Base-by-base conservation (phyloP, 2,113 vertebrate genomes). In the Cinclus cinclus region DNA sequence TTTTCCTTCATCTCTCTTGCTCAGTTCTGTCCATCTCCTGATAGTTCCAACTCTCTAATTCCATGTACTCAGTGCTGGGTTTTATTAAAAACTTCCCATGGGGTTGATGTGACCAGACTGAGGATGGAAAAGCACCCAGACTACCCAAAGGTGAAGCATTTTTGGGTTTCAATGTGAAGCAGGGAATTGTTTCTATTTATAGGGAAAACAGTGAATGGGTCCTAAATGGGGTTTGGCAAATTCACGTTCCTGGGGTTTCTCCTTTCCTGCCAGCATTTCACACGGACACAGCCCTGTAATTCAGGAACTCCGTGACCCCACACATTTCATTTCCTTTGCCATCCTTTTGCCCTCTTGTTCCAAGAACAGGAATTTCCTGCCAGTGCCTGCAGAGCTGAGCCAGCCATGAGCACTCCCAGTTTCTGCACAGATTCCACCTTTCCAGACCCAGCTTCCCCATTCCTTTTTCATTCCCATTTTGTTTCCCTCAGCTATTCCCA, bases 111-210 rank as follows among this genome's bases (percentile, higher is more conserved):
- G 18, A 31, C 22, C 3, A 2, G 31, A 6, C 6, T 20, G 33
- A 8, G 25, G 53, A 41, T 28, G 58, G 67, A 71, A 79, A 91
- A 93, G 18, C 74, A 42, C 22, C 28, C 28, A 24, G 30, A 49
- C 41, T 19, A 13, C 13, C 53, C 44, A 41, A 63, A 92, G 69
- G 79, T 2, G 11, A 21, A 68, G 63, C 31, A 23, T 69, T 92
- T 88, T 39, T 2, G 2, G 42, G 7, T 70, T 80, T 67, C 71
- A 27, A 0, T 15, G 15, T 2, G 17, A 76, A 76, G 42, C 53
- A 62, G n/a, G 78, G 82, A 96, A 77, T 67, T 84, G 35, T 56
- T 92, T 88, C 75, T 95, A 42, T 93, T 95, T 88, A 59, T 58
- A 90, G 75, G 50, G 75, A 83, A 80, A 93, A 35, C 9, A 44